Evolutionary conservation across 2,888 invertebrate genomes (phyloP).

Genomic region (Scaptomyza caliginosa): DNA sequence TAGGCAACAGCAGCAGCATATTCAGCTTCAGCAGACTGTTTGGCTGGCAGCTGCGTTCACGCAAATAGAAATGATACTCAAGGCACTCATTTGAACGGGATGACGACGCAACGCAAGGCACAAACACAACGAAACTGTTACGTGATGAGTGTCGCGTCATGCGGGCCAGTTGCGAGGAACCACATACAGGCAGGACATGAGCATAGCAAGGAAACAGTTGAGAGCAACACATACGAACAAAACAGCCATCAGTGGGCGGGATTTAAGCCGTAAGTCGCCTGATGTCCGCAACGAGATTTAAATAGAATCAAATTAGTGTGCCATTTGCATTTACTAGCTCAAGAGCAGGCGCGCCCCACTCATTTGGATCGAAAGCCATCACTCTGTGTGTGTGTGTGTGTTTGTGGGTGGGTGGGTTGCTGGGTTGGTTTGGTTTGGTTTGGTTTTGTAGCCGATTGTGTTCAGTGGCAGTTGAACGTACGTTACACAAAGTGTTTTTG

Average conservation of each 20-base stretch:
- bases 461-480: constrained; percentile 58
- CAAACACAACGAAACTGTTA: constrained; percentile 56
- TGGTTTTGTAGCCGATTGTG: no score
- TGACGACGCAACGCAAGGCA: constrained; percentile 7
- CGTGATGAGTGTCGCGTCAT: constrained; percentile 73
- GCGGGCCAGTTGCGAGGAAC: constrained; percentile 44
- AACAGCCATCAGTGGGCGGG: constrained; percentile 74
- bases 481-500: constrained; percentile 27
- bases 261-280: constrained; percentile 74
- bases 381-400: background rate
- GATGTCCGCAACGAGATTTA: constrained; percentile 81
- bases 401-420: background rate
- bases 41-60: constrained; percentile 69
- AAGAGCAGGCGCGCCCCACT: constrained; percentile 26
- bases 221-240: constrained; percentile 40
- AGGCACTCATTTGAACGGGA: constrained; percentile 70
- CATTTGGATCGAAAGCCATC: constrained; percentile 27
- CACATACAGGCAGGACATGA: background rate
- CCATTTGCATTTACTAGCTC: constrained; percentile 60
- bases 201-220: constrained; percentile 24
- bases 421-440: no score
- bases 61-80: constrained; percentile 77
- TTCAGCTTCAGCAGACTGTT: constrained; percentile 54
- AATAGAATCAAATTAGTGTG: constrained; percentile 80
- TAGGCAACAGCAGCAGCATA: constrained; percentile 43